Conservation (phyloP, 2,113 vertebrate species). For the Pseudolaguvia tuberculata region DNA sequence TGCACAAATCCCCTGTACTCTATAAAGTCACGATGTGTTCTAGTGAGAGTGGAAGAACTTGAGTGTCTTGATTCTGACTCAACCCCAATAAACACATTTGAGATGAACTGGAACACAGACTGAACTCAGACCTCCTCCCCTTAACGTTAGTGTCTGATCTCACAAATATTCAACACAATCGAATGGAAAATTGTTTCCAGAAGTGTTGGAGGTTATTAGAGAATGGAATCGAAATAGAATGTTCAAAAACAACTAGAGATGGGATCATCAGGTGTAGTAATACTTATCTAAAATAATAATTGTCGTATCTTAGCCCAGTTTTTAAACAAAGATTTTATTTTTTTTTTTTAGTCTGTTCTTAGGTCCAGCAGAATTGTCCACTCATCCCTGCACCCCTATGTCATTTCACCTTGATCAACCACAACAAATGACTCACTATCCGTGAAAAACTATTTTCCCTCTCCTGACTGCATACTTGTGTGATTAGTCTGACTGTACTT, state of each 20-base stretch:
- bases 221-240: not conserved
- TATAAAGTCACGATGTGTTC: too few species aligned
- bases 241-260: not conserved
- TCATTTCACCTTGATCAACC: not conserved
- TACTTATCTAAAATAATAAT: too few species aligned
- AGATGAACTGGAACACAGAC: too few species aligned
- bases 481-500: not conserved
- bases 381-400: not conserved
- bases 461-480: not conserved
- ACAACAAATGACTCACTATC: not conserved
- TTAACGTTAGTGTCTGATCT: too few species aligned
- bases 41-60: too few species aligned
- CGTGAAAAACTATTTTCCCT: not conserved
- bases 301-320: not conserved
- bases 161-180: too few species aligned
- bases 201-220: too few species aligned
- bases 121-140: too few species aligned
- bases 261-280: not conserved
- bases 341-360: not conserved
- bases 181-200: too few species aligned
- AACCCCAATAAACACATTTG: too few species aligned
- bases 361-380: not conserved
- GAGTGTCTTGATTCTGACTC: too few species aligned
- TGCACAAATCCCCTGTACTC: too few species aligned
- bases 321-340: not conserved